phyloP scores from a whole-genome alignment of 1,140 invertebrate genomes.

The Drosophila mayri region DNA sequence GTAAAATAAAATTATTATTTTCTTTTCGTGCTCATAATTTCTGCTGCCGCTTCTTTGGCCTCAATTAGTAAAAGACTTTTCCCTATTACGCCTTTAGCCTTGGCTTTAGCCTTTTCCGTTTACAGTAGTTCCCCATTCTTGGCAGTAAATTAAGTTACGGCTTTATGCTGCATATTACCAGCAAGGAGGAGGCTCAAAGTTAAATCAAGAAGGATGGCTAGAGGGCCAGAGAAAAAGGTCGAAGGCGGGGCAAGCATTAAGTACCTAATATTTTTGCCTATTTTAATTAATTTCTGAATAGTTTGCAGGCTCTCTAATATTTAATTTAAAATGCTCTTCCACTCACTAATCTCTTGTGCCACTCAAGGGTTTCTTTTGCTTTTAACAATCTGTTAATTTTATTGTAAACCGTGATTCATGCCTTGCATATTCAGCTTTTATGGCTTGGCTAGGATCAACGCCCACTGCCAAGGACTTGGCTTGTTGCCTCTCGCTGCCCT shows the following conservation, averaged over 20 bases:
- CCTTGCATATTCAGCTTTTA: constrained; percentile 44
- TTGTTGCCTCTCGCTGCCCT: neutral
- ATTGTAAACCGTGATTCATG: constrained; percentile 47
- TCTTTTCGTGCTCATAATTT: constrained; percentile 81
- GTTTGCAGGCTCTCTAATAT: neutral
- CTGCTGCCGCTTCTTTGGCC: constrained; percentile 43
- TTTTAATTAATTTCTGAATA: constrained; percentile 2
- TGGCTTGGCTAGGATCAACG: constrained; percentile 38
- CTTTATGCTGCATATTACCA: constrained; percentile 45
- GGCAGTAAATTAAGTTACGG: constrained; percentile 50
- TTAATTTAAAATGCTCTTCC: neutral
- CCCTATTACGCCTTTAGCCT: constrained; percentile 67
- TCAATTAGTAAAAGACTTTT: constrained; percentile 78
- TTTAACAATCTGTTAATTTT: constrained; percentile 35
- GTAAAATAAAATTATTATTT: constrained; percentile 83
- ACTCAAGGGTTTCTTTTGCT: constrained; percentile 5
- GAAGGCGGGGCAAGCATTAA: constrained; percentile 10
- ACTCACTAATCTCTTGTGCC: neutral
- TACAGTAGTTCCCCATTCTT: constrained; percentile 9
- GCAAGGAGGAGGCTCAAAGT: constrained; percentile 9
- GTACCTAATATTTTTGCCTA: constrained; percentile 29
- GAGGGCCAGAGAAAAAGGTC: neutral
- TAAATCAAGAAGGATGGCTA: neutral
- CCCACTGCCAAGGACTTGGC: constrained; percentile 45
- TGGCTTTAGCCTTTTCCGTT: constrained; percentile 46